Evolutionary conservation across 2,888 invertebrate genomes (phyloP).

Genomic region (Heliconius ethilla): DNA sequence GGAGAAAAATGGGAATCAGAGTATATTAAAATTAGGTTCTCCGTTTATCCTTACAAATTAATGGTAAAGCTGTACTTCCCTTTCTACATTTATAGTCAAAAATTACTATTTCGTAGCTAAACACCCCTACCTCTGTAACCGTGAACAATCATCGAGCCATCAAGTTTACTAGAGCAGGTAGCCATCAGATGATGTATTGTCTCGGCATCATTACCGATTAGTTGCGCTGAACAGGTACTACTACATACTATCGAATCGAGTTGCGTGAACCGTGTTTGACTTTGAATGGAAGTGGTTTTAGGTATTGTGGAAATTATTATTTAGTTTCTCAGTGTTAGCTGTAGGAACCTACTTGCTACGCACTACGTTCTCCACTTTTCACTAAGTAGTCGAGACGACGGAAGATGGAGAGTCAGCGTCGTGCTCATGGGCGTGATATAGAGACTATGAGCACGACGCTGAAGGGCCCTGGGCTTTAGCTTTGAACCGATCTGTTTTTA

Average conservation of each 20-base stretch:
- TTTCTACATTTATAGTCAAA: background rate
- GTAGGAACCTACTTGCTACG: no score
- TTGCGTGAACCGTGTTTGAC: slow-evolving; percentile 16
- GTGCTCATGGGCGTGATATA: no score
- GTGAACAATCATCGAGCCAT: background rate
- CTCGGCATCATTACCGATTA: slow-evolving; percentile 33
- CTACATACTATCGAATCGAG: background rate
- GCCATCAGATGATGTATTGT: slow-evolving; percentile 29
- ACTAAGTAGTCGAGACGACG: no score
- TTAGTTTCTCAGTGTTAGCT: no score
- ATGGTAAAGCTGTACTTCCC: no score
- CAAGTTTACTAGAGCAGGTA: slow-evolving; percentile 21
- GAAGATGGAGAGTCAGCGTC: no score
- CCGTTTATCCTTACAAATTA: no score
- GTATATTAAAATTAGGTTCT: no score
- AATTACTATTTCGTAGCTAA: background rate
- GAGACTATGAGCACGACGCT: no score
- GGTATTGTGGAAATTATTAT: background rate
- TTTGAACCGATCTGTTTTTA: background rate
- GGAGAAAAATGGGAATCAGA: no score
- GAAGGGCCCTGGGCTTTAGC: no score
- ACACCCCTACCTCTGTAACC: background rate
- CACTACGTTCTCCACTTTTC: no score
- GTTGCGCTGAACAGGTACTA: slow-evolving; percentile 5
- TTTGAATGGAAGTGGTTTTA: slow-evolving; percentile 5